phyloP scores from a whole-genome alignment of 2,888 invertebrate species.

The Synergus itoensis region DNA sequence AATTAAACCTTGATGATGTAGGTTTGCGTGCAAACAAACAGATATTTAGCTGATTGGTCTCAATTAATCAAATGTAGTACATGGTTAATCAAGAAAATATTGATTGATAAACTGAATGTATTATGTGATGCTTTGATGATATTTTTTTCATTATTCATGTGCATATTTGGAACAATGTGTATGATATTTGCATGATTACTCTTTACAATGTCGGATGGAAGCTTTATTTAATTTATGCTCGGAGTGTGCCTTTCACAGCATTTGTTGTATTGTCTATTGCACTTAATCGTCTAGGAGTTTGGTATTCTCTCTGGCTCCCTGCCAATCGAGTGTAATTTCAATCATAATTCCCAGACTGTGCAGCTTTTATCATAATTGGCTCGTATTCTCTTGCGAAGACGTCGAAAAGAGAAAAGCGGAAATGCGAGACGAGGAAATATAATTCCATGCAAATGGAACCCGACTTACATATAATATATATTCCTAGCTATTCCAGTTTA shows the following conservation, averaged over 20 bases:
- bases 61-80: slow-evolving; percentile 29
- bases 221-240: slow-evolving; percentile 8
- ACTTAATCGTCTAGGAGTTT: slow-evolving; percentile 9
- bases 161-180: background rate
- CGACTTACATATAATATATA: background rate
- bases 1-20: background rate
- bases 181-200: background rate
- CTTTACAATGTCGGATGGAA: slow-evolving; percentile 1
- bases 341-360: slow-evolving; percentile 17
- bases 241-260: background rate
- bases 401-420: background rate
- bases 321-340: slow-evolving; percentile 39
- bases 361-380: slow-evolving; percentile 24
- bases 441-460: background rate
- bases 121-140: slow-evolving; percentile 2
- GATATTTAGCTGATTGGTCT: slow-evolving; percentile 27
- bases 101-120: background rate
- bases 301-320: background rate
- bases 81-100: slow-evolving; percentile 20
- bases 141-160: background rate
- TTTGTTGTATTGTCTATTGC: background rate
- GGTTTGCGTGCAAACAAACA: background rate
- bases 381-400: background rate
- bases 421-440: background rate
- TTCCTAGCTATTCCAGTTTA: background rate